Conservation (phyloP, 2,888 invertebrate genomes). For the Blomia tropicalis region DNA sequence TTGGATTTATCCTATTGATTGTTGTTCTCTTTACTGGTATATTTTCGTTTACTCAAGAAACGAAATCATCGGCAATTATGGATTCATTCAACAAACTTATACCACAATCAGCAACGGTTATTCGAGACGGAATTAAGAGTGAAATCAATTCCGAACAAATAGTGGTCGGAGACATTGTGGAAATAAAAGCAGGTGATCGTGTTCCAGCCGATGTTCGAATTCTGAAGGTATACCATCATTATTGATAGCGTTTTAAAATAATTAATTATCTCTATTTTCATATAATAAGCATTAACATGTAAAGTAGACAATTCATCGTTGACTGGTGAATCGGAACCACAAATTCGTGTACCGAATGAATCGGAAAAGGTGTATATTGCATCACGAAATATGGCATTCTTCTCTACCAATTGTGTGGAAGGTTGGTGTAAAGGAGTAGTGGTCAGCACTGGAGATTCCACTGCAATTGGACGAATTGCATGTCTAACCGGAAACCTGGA, state of each 20-base stretch:
- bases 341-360: conserved; percentile 70
- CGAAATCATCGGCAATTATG: conserved; percentile 42
- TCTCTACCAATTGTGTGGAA: conserved; percentile 88
- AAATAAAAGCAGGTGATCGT: conserved; percentile 38
- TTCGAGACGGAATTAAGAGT: conserved; percentile 33
- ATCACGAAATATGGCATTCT: conserved; percentile 85
- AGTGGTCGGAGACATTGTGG: conserved; percentile 38
- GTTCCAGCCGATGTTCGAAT: conserved; percentile 38
- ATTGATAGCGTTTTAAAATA: not conserved
- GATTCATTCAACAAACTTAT: conserved; percentile 42
- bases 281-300: conserved; percentile 57
- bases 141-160: conserved; percentile 36
- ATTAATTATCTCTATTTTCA: not conserved
- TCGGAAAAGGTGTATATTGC: conserved; percentile 87
- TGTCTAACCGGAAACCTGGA: not conserved
- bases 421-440: conserved; percentile 34
- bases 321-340: conserved; percentile 87
- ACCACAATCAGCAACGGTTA: conserved; percentile 33
- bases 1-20: conserved; percentile 10
- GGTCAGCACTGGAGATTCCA: not conserved
- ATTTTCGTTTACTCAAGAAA: conserved; percentile 43
- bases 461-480: not conserved
- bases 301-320: conserved; percentile 88
- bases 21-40: conserved; percentile 37
- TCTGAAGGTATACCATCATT: conserved; percentile 28